Evolutionary conservation across 2,113 vertebrate species (phyloP).

Genomic region (Aspiorhynchus laticeps): DNA sequence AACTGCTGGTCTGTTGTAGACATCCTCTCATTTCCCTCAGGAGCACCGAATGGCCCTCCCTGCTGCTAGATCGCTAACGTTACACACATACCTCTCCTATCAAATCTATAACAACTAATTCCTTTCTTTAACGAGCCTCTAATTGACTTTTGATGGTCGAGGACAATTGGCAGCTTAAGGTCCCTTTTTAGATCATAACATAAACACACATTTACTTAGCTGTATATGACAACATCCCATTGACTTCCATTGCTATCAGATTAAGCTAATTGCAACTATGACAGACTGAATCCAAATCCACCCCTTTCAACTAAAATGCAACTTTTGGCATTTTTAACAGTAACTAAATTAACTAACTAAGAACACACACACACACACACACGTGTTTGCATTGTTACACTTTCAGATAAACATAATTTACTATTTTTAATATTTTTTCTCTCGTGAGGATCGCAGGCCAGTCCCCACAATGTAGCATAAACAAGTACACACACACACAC

Average conservation of each 20-base stretch:
- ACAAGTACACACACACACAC: no score
- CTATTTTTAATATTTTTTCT: no score
- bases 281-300: background rate
- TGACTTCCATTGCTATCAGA: background rate
- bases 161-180: constrained; percentile 5
- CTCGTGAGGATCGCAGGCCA: no score
- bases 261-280: background rate
- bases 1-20: constrained; percentile 66
- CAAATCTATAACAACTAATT: constrained; percentile 75
- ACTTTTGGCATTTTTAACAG: background rate
- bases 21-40: constrained; percentile 56
- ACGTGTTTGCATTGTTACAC: no score
- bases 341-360: background rate
- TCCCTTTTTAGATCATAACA: constrained; percentile 4
- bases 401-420: no score
- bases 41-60: constrained; percentile 29
- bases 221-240: constrained; percentile 1
- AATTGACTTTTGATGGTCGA: constrained; percentile 69
- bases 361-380: no score
- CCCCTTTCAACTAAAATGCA: background rate
- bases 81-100: constrained; percentile 66
- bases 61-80: constrained; percentile 68
- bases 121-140: constrained; percentile 75
- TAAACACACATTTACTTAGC: background rate
- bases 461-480: no score